Evolutionary conservation across 2,888 invertebrate species (phyloP).

Genomic region (Ditylenchus weischeri): DNA sequence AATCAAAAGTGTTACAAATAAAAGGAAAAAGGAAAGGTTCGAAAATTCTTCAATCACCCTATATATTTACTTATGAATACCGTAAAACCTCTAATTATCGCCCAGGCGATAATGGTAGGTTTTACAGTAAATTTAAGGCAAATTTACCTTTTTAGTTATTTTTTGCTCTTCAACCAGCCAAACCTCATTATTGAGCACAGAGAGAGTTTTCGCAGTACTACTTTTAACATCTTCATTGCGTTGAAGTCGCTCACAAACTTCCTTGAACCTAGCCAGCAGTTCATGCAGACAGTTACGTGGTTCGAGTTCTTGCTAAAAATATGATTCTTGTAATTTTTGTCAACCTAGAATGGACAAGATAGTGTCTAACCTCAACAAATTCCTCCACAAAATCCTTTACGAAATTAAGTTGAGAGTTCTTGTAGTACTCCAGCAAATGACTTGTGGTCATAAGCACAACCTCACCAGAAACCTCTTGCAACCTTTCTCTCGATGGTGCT

Average conservation of each 20-base stretch:
- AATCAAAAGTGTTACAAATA: too few relatives aligned
- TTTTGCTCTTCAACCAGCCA: conserved; percentile 41
- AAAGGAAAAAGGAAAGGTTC: too few relatives aligned
- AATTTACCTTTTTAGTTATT: background rate
- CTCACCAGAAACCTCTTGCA: conserved; percentile 22
- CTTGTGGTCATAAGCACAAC: conserved; percentile 47
- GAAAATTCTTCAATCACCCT: too few relatives aligned
- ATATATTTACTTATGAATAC: too few relatives aligned
- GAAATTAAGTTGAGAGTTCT: conserved; percentile 51
- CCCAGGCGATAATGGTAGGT: too few relatives aligned
- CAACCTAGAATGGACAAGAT: background rate
- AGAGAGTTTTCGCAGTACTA: conserved; percentile 10
- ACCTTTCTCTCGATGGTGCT: background rate
- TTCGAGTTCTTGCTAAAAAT: conserved; percentile 41
- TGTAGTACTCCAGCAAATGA: conserved; percentile 50
- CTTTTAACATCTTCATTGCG: conserved; percentile 24
- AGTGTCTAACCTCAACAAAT: conserved; percentile 40
- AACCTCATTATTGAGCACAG: conserved; percentile 38
- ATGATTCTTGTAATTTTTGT: background rate
- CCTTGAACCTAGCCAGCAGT: conserved; percentile 40
- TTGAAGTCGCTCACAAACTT: conserved; percentile 31
- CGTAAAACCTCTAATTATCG: too few relatives aligned
- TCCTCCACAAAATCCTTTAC: conserved; percentile 52
- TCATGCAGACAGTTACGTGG: conserved; percentile 41
- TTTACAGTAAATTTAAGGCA: too few relatives aligned